Percentiles rank a stretch among this genome's conserved stretches.
phyloP scores from a whole-genome alignment of 2,797 vertebrate species.

The Nannoperca obscura region DNA sequence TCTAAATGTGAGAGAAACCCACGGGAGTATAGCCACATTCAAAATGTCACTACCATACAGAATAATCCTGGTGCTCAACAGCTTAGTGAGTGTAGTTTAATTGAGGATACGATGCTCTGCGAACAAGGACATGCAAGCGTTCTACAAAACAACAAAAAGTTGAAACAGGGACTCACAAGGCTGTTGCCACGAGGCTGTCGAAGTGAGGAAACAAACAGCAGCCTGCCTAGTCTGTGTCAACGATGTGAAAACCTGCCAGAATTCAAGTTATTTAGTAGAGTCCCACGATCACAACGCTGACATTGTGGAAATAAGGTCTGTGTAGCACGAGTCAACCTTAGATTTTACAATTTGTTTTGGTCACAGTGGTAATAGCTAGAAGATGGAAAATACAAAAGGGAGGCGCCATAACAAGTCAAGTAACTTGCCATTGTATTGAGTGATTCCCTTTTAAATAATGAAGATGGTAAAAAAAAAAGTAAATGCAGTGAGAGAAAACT shows the following conservation, averaged over 20 bases:
- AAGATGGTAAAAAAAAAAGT: neutral
- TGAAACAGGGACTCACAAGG: slow-evolving; percentile 33
- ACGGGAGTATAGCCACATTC: slow-evolving; percentile 65
- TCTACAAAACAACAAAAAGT: slow-evolving; percentile 34
- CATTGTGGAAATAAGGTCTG: slow-evolving; percentile 20
- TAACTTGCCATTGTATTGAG: neutral
- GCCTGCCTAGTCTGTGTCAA: slow-evolving; percentile 13
- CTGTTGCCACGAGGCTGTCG: neutral
- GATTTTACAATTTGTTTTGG: slow-evolving; percentile 42
- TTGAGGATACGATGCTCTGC: slow-evolving; percentile 61
- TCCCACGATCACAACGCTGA: slow-evolving; percentile 26
- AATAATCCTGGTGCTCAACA: slow-evolving; percentile 64
- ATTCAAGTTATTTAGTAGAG: slow-evolving; percentile 27
- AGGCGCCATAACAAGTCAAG: neutral
- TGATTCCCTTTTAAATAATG: neutral
- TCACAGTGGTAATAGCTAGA: slow-evolving; percentile 40
- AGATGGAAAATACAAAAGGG: slow-evolving; percentile 8
- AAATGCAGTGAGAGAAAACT: neutral
- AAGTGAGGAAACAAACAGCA: slow-evolving; percentile 32
- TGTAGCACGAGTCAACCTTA: slow-evolving; percentile 22
- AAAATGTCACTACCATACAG: slow-evolving; percentile 64
- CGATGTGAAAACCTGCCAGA: slow-evolving; percentile 22
- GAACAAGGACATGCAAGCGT: slow-evolving; percentile 40
- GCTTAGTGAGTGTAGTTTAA: slow-evolving; percentile 66
- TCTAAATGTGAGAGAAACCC: slow-evolving; percentile 69